Percentiles rank a stretch among this genome's conserved stretches.
phyloP scores from a whole-genome alignment of 2,797 vertebrate species.

The Corythornis leucogaster region DNA sequence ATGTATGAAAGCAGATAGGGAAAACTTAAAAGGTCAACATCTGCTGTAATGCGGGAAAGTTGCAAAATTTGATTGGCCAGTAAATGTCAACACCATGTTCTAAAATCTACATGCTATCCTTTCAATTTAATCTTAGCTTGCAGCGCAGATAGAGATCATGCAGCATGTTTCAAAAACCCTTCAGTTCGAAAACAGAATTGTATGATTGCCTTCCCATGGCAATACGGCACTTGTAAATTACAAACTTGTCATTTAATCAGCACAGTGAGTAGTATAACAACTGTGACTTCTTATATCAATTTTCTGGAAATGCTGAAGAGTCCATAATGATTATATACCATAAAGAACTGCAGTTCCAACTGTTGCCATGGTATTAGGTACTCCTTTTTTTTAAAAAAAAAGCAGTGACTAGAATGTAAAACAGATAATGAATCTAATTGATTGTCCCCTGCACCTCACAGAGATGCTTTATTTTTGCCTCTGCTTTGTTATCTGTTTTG shows the following conservation, averaged over 20 bases:
- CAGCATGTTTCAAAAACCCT: constrained; percentile 77
- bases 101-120: constrained; percentile 80
- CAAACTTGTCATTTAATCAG: constrained; percentile 84
- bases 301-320: constrained; percentile 77
- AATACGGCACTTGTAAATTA: constrained; percentile 83
- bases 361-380: constrained; percentile 82
- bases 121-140: constrained; percentile 81
- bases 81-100: constrained; percentile 84
- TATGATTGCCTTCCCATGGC: constrained; percentile 82
- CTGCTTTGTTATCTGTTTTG: constrained; percentile 65
- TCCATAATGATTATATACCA: constrained; percentile 80
- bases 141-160: constrained; percentile 76
- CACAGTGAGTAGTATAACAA: constrained; percentile 76
- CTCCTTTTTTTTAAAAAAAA: constrained; percentile 72
- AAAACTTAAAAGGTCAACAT: constrained; percentile 84
- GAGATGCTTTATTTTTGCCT: constrained; percentile 68
- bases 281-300: constrained; percentile 72
- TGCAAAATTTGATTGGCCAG: constrained; percentile 81
- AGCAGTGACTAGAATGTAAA: constrained; percentile 81
- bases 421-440: constrained; percentile 80
- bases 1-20: constrained; percentile 76
- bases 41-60: constrained; percentile 79
- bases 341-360: constrained; percentile 75
- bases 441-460: constrained; percentile 70
- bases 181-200: constrained; percentile 78